Evolutionary conservation across 2,888 invertebrate species (phyloP), one percentile per base, ranked within the genome.

Genomic region (Ormyrus nitidulus): DNA sequence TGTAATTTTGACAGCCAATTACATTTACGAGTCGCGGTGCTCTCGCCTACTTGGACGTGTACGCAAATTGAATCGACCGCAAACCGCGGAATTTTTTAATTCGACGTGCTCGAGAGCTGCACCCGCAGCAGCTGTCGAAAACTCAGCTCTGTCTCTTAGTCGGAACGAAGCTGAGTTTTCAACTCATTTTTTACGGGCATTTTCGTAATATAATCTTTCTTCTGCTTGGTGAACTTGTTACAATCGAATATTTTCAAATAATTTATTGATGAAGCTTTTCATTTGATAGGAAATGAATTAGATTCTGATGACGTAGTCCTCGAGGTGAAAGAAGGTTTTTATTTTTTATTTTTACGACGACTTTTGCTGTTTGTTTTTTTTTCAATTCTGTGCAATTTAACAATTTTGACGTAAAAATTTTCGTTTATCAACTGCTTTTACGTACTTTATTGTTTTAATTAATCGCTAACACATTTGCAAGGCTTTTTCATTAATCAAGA

Each of bases 281-380:
- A n/a, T 5, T 66, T 58, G 7, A 11, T 64, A 74, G 74, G 49
- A 13, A 58, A 46, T 58, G 79, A 62, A 51, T 51, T 69, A 19
- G 59, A 46, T 10, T 13, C 13, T 10, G 65, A 58, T 44, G 66
- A 9, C 70, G 5, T 79, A 34, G 48, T 48, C 48, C 70, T 79
- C 70, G 64, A 75, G 59, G 79, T 79, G 70, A 75, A 75, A 75
- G 59, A 79, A 79, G 79, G 75, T 79, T 79, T 79, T 48, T 79
- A 53, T 56, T 70, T 7, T 58, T 59, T 46, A 58, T 2, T 65
- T 56, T 64, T 79, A 64, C 58, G 64, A 69, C 71, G 56, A 13
- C 7, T 64, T 71, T 66, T n/a, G n/a, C n/a, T 70, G 19, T 19
- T 1, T 19, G 19, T 1, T 19, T 19, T 19, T 19, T 19, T 19